phyloP scores from a whole-genome alignment of 2,888 invertebrate species.

The Agrenia bidenticulata region DNA sequence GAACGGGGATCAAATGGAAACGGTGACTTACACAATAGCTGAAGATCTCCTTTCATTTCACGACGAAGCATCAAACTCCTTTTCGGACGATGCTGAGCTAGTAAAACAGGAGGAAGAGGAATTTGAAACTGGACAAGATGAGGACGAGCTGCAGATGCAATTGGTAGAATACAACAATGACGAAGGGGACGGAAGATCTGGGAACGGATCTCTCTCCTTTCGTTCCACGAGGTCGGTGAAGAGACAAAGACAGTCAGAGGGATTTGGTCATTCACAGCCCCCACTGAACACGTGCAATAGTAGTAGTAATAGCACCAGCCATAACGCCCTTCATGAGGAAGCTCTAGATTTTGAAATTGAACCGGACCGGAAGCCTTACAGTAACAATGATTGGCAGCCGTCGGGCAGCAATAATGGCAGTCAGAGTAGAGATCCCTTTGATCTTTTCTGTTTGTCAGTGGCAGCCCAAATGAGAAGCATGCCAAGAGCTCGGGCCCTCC shows the following conservation, averaged over 20 bases:
- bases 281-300: background rate
- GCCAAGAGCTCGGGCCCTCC: slow-evolving; percentile 1
- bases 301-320: background rate
- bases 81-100: too few relatives aligned
- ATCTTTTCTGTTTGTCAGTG: slow-evolving; percentile 8
- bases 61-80: too few relatives aligned
- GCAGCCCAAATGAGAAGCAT: slow-evolving; percentile 12
- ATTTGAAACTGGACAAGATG: background rate
- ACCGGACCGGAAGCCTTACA: too few relatives aligned
- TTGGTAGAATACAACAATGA: background rate
- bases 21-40: background rate
- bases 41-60: slow-evolving; percentile 1
- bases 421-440: slow-evolving; percentile 2
- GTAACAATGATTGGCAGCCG: background rate
- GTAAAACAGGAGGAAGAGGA: slow-evolving; percentile 4
- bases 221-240: background rate
- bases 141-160: background rate
- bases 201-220: background rate
- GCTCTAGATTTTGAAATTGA: too few relatives aligned
- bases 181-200: background rate
- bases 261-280: too few relatives aligned
- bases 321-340: background rate
- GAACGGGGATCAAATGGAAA: too few relatives aligned
- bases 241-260: background rate
- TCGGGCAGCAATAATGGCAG: background rate